A percentile compares a stretch with the other conserved stretches of the same genome.
Conservation (phyloP, 2,888 invertebrate species). For the Dolichopus griseipennis region DNA sequence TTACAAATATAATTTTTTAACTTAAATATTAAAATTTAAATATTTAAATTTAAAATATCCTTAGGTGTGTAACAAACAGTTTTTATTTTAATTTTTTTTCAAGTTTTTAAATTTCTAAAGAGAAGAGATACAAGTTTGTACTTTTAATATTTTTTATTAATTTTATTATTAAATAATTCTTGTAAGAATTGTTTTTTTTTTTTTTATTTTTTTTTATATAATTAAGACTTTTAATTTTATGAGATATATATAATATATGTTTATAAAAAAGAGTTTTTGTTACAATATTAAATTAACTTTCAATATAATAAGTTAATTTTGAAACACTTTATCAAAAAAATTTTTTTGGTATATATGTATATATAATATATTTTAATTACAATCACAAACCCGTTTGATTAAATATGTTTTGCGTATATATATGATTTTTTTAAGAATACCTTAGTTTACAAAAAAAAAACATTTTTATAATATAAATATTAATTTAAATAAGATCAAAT, state of each 20-base stretch:
- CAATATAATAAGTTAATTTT: not conserved
- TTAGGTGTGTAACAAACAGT: no score
- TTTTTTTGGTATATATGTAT: no score
- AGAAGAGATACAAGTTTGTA: not conserved
- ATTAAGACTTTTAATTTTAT: not conserved
- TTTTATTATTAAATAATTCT: not conserved
- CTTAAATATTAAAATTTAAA: no score
- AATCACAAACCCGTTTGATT: conserved; percentile 3
- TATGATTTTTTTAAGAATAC: no score
- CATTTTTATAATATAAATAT: no score
- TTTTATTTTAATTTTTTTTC: not conserved
- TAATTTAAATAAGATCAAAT: no score
- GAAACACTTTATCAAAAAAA: conserved; percentile 1
- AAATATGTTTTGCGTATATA: not conserved
- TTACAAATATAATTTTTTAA: no score
- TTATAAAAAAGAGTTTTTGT: not conserved
- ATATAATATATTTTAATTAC: not conserved
- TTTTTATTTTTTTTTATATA: not conserved
- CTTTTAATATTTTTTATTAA: not conserved
- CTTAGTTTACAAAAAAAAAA: no score
- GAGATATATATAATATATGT: not conserved
- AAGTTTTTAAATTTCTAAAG: not conserved
- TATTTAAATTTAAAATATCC: no score
- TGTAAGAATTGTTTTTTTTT: no score
- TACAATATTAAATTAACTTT: not conserved